These are phyloP conservation scores for Marmota monax DNA, from an alignment of 2,113 vertebrate genomes.

Conservation along the genomic window DNA sequence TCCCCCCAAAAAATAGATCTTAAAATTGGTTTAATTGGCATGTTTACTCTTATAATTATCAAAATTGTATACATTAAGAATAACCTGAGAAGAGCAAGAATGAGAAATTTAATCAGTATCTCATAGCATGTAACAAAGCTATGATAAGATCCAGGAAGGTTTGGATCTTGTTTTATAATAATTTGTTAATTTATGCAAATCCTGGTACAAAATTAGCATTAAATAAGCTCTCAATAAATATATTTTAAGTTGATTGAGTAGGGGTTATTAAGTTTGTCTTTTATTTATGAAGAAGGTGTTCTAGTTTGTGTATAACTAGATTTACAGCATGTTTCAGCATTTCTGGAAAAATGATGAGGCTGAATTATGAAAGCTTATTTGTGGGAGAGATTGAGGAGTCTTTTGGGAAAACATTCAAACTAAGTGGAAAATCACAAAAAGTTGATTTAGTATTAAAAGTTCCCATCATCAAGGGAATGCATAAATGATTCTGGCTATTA, in stretches of 20 bases:
- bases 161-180: not conserved
- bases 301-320: not conserved
- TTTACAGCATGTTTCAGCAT: not conserved
- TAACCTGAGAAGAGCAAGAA: not conserved
- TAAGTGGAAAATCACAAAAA: conserved; percentile 10
- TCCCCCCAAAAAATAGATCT: not conserved
- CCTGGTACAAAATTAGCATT: not conserved
- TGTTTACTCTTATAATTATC: not conserved
- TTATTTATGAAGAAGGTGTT: conserved; percentile 14
- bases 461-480: not conserved
- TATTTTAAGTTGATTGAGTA: not conserved
- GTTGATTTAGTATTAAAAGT: not conserved
- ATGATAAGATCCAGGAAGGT: not conserved
- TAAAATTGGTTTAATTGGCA: not conserved
- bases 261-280: not conserved
- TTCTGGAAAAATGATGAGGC: not conserved
- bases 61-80: not conserved
- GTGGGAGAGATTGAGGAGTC: not conserved
- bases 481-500: conserved; percentile 15
- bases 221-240: not conserved
- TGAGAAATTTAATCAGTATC: not conserved
- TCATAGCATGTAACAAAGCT: not conserved
- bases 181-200: not conserved
- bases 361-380: not conserved
- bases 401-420: not conserved